phyloP scores from a whole-genome alignment of 2,797 vertebrate species.

The Spondyliosoma cantharus region DNA sequence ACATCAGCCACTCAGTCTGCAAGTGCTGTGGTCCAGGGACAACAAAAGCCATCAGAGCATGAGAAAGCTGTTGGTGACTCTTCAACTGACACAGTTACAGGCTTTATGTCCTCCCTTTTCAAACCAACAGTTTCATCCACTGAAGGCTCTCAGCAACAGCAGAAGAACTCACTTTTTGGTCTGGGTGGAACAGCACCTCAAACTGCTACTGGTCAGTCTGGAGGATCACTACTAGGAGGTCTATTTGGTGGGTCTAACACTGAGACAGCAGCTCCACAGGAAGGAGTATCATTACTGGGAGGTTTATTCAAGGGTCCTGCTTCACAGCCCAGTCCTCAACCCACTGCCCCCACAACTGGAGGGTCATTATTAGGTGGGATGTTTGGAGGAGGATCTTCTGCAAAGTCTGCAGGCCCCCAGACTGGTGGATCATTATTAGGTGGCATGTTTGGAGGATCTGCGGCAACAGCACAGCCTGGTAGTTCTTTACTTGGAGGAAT shows the following conservation, averaged over 20 bases:
- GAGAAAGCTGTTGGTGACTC: conserved; percentile 86
- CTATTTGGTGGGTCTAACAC: conserved; percentile 78
- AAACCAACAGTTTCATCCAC: conserved; percentile 73
- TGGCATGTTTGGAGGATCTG: conserved; percentile 77
- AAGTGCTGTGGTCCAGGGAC: conserved; percentile 61
- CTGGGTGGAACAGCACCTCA: conserved; percentile 70
- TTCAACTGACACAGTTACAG: conserved; percentile 89
- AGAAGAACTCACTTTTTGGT: conserved; percentile 86
- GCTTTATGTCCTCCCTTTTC: conserved; percentile 87
- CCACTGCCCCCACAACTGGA: conserved; percentile 47
- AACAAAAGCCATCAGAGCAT: conserved; percentile 73
- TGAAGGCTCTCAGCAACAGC: conserved; percentile 79
- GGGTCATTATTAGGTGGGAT: conserved; percentile 78
- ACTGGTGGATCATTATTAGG: conserved; percentile 74
- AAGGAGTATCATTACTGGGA: conserved; percentile 83
- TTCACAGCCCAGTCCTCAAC: conserved; percentile 63
- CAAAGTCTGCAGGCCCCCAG: conserved; percentile 61
- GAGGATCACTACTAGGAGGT: conserved; percentile 75
- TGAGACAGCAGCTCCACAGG: conserved; percentile 73
- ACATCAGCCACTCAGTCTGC: conserved; percentile 17
- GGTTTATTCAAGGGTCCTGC: conserved; percentile 76
- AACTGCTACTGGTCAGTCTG: conserved; percentile 77
- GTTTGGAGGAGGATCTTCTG: conserved; percentile 73
- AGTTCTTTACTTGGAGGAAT: conserved; percentile 79
- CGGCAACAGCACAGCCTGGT: conserved; percentile 74